These are phyloP conservation scores for Drosophila triauraria DNA, from an alignment of 1,140 invertebrate genomes.

Conservation along the genomic window DNA sequence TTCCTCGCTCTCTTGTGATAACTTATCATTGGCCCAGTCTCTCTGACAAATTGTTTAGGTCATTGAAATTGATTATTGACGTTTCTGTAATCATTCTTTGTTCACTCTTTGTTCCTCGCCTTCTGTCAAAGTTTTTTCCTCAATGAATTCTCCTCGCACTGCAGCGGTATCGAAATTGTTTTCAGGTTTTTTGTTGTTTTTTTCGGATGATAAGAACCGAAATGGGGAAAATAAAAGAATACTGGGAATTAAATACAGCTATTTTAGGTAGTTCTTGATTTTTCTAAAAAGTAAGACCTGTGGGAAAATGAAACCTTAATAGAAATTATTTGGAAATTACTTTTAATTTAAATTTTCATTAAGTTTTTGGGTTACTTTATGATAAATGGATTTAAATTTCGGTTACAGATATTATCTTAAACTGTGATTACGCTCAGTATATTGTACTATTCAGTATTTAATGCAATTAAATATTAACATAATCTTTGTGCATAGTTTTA, in stretches of 20 bases:
- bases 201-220: constrained; percentile 22
- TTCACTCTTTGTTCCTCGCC: constrained; percentile 1
- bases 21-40: constrained; percentile 59
- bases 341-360: too few relatives aligned
- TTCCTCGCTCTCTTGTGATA: constrained; percentile 31
- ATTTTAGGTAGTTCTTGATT: not conserved
- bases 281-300: not conserved
- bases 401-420: too few relatives aligned
- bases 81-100: constrained; percentile 48
- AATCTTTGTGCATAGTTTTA: too few relatives aligned
- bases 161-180: constrained; percentile 15
- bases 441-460: not conserved
- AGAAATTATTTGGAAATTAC: not conserved
- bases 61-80: constrained; percentile 69
- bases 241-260: not conserved
- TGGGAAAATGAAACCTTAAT: not conserved
- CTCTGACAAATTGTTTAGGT: constrained; percentile 49
- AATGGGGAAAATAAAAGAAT: constrained; percentile 2
- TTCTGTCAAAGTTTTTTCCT: constrained; percentile 32
- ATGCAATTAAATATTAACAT: not conserved
- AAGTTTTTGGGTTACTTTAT: not conserved
- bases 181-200: not conserved
- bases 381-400: too few relatives aligned
- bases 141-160: constrained; percentile 36
- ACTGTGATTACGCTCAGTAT: too few relatives aligned